Conservation (phyloP, 2,888 invertebrate species). For the Pycnomerus fuliginosus region DNA sequence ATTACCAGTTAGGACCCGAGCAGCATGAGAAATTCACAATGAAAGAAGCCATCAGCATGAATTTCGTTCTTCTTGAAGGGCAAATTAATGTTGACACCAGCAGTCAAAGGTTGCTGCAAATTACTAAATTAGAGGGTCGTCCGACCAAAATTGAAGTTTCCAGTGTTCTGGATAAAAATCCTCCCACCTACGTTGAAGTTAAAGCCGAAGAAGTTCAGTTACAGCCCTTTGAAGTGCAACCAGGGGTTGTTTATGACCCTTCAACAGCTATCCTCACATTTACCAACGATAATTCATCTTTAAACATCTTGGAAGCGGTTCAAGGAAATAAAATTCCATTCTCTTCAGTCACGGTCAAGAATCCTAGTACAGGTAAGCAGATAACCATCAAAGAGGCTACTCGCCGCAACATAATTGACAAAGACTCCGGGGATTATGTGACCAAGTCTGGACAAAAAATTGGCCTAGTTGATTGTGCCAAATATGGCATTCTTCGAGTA, state of each 20-base stretch:
- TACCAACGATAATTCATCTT: constrained; percentile 68
- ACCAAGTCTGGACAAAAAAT: constrained; percentile 67
- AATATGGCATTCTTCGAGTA: constrained; percentile 72
- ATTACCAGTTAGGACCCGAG: constrained; percentile 61
- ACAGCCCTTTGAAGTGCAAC: constrained; percentile 72
- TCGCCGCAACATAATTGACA: constrained; percentile 71
- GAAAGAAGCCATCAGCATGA: constrained; percentile 70
- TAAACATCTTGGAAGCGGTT: constrained; percentile 74
- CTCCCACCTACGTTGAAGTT: constrained; percentile 55
- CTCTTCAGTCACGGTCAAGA: constrained; percentile 66
- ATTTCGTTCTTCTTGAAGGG: constrained; percentile 63
- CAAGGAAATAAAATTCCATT: constrained; percentile 71
- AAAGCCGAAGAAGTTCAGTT: constrained; percentile 52
- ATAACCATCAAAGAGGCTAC: constrained; percentile 76
- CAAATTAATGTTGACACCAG: constrained; percentile 54
- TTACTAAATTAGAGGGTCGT: constrained; percentile 70
- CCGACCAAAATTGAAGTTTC: constrained; percentile 73
- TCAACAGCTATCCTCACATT: constrained; percentile 72
- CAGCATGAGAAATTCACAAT: constrained; percentile 67
- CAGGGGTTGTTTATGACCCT: constrained; percentile 77
- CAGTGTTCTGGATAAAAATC: constrained; percentile 54
- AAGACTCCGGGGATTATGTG: constrained; percentile 66
- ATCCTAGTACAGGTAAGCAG: constrained; percentile 67
- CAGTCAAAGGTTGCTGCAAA: constrained; percentile 66
- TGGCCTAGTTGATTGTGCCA: constrained; percentile 71